These are phyloP conservation scores for Heterocephalus glaber DNA, from an alignment of 2,113 vertebrate species.

Conservation along the genomic window DNA sequence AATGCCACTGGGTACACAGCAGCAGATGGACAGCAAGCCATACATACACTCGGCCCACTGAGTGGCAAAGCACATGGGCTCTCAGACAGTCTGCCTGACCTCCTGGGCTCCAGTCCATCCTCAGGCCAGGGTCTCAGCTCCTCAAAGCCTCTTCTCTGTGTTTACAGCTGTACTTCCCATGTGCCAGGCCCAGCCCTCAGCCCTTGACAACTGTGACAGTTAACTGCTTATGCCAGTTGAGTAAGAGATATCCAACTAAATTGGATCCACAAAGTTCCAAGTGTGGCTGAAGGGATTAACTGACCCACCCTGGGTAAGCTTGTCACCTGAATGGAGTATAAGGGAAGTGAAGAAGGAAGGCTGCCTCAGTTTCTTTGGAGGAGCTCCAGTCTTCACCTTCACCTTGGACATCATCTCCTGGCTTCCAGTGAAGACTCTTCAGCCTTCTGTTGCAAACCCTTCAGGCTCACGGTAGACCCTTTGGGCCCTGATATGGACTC, in stretches of 20 bases:
- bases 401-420: neutral
- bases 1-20: accelerated
- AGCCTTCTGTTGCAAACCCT: neutral
- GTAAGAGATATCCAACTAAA: neutral
- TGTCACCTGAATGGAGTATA: neutral
- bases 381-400: neutral
- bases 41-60: accelerated
- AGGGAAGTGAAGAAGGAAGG: neutral
- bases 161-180: accelerated
- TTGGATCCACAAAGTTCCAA: too few relatives aligned
- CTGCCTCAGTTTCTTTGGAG: neutral
- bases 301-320: neutral
- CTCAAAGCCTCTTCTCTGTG: neutral
- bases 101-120: accelerated
- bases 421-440: neutral
- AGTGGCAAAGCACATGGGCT: accelerated
- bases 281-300: neutral
- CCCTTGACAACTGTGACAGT: neutral
- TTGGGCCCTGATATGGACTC: neutral
- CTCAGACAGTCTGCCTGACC: accelerated
- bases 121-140: too few relatives aligned
- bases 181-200: accelerated
- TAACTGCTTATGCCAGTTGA: neutral
- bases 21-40: neutral
- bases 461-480: neutral